Conservation (phyloP, 2,113 vertebrate species). For the Collichthys lucidus region DNA sequence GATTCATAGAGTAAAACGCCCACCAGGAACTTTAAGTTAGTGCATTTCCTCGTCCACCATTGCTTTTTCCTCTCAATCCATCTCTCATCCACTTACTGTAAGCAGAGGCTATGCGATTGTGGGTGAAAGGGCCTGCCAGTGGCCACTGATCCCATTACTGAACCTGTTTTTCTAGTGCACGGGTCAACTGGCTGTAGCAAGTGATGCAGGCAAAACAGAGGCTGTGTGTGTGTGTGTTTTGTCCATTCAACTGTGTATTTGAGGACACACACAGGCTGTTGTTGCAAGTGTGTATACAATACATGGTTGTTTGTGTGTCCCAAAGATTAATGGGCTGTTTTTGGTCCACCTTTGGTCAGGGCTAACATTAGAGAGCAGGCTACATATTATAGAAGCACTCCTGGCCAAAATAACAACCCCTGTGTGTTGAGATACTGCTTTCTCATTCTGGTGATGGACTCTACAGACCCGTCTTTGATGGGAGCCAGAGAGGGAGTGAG, state of each 20-base stretch:
- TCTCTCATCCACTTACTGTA: slow-evolving; percentile 69
- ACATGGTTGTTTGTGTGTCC: slow-evolving; percentile 35
- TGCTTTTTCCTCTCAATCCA: slow-evolving; percentile 36
- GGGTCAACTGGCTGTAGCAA: slow-evolving; percentile 69
- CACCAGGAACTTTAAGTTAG: slow-evolving; percentile 27
- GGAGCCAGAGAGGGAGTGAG: slow-evolving; percentile 25
- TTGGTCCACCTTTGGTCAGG: slow-evolving; percentile 58
- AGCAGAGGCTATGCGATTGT: slow-evolving; percentile 63
- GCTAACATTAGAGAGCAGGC: slow-evolving; percentile 53
- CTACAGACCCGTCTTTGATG: slow-evolving; percentile 30
- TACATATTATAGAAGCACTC: slow-evolving; percentile 58
- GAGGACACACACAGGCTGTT: slow-evolving; percentile 32
- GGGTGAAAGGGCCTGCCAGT: slow-evolving; percentile 64
- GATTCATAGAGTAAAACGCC: slow-evolving; percentile 44
- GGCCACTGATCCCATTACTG: slow-evolving; percentile 75
- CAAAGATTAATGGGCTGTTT: slow-evolving; percentile 62
- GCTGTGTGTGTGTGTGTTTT: slow-evolving; percentile 27
- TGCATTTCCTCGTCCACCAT: slow-evolving; percentile 23
- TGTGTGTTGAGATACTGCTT: slow-evolving; percentile 56
- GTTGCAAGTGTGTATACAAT: slow-evolving; percentile 38
- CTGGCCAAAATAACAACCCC: slow-evolving; percentile 56
- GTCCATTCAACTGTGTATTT: slow-evolving; percentile 46
- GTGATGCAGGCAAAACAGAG: slow-evolving; percentile 49
- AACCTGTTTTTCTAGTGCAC: slow-evolving; percentile 66
- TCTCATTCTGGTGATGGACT: slow-evolving; percentile 64